Evolutionary conservation across 1,140 invertebrate species (phyloP), one percentile per base, ranked within the genome.

Genomic region (Pogonomyrmex barbatus): DNA sequence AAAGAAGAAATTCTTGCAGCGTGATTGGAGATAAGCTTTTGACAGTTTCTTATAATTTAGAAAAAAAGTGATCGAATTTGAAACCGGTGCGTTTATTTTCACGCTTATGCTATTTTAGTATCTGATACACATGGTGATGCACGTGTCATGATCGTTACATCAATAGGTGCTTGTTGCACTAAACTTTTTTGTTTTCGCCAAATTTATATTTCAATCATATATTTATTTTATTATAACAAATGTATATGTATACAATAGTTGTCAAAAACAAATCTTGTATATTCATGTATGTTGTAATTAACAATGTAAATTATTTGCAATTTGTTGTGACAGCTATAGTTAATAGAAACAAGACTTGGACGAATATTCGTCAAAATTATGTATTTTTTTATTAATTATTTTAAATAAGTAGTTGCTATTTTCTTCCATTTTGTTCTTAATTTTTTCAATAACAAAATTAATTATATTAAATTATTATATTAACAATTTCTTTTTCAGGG

Each of bases 401-500:
- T 54, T 56, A n/a, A 2, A 54, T 33, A 1, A 30, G 12, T 9
- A 17, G 12, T 3, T n/a, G 56, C 10, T 56, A 45, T 76, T 45
- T 47, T 17, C 4, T 33, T 47, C 17, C 12, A 3, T 45, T 14
- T 45, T 14, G 14, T 9, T 47, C 24, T 33, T 77, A 45, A 60
- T 36, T 4, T 62, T 50, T 5, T 17, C 10, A 70, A 33, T 12
- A 24, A 24, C n/a, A n/a, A 24, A 24, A 24, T 24, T 24, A 24
- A 42, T 76, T 52, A 9, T 60, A n/a, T 75, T 62, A 45, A 50
- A 50, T 84, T 39, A 56, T 68, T 75, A 9, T 52, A 47, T 6
- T 56, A 58, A 4, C 62, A 56, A 75, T 62, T 71, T 42, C 9
- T 54, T 89, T 89, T 87, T 54, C 36, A 73, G 73, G 39, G 56